Percentiles rank a stretch among this genome's conserved stretches.
Conservation (phyloP, 2,113 vertebrate species). For the Ceyx cyanopectus region DNA sequence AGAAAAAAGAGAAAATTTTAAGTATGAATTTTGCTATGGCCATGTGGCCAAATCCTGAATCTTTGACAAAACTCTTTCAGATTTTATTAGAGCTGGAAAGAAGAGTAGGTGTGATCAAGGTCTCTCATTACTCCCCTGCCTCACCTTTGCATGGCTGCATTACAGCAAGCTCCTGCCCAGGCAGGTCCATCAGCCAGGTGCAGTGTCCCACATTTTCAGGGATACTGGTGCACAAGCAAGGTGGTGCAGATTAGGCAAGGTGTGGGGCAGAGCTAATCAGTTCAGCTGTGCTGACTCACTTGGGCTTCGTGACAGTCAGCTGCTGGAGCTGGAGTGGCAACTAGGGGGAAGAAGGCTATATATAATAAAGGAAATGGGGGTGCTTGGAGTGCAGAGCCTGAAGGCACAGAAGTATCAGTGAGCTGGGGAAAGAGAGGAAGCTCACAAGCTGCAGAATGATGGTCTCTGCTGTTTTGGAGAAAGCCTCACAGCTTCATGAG, state of each 20-base stretch:
- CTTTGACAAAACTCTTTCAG: background rate
- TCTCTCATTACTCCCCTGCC: background rate
- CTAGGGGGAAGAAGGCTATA: background rate
- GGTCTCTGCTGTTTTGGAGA: background rate
- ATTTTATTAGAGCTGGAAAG: background rate
- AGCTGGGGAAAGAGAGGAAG: background rate
- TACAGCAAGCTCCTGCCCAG: background rate
- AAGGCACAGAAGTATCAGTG: background rate
- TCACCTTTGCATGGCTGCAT: fast-evolving
- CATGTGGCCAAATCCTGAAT: background rate
- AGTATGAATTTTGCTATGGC: background rate
- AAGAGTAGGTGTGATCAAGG: background rate
- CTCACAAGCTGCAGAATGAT: fast-evolving
- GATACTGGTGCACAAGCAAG: fast-evolving
- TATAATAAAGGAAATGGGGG: background rate
- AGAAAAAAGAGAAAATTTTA: background rate
- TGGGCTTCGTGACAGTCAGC: background rate
- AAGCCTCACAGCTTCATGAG: fast-evolving
- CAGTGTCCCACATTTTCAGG: fast-evolving
- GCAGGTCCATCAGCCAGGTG: background rate
- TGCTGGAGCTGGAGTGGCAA: background rate
- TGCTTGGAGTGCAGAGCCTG: background rate
- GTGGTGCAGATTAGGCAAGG: background rate
- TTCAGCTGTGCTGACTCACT: background rate
- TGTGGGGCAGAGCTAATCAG: background rate